Evolutionary conservation across 1,140 invertebrate genomes (phyloP).

Genomic region (Ips nitidus): DNA sequence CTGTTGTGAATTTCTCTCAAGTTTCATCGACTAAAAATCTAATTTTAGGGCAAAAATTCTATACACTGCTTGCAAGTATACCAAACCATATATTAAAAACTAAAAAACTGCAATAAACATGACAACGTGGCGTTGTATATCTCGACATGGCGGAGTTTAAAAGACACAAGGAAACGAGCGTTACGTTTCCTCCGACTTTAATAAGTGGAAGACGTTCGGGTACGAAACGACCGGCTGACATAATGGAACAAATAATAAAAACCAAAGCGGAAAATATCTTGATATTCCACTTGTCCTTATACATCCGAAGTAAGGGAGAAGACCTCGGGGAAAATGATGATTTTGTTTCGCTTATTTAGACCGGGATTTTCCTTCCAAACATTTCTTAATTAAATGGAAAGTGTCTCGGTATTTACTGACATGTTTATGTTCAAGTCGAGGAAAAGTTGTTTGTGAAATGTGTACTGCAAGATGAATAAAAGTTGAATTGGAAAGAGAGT

Average conservation of each 20-base stretch:
- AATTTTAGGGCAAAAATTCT: no score
- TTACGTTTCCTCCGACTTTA: constrained; percentile 5
- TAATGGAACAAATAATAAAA: constrained; percentile 18
- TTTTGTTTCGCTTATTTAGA: no score
- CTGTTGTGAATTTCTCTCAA: neutral
- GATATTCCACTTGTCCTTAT: constrained; percentile 6
- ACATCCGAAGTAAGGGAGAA: neutral
- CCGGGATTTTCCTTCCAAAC: no score
- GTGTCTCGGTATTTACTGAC: no score
- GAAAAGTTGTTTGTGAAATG: no score
- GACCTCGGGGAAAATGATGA: no score
- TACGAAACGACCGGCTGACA: neutral
- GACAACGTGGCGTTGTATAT: neutral
- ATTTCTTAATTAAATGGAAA: no score
- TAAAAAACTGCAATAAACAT: neutral
- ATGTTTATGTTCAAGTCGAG: no score
- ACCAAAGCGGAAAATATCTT: constrained; percentile 7
- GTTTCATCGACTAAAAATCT: neutral
- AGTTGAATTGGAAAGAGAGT: no score
- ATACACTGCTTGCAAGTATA: neutral
- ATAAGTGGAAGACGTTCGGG: constrained; percentile 9
- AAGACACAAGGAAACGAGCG: constrained; percentile 2
- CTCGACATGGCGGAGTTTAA: neutral
- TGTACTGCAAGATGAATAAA: no score
- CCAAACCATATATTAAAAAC: neutral